These are phyloP conservation scores for Caenorhabditis inopinata DNA, from an alignment of 1,140 invertebrate species.

Conservation along the genomic window DNA sequence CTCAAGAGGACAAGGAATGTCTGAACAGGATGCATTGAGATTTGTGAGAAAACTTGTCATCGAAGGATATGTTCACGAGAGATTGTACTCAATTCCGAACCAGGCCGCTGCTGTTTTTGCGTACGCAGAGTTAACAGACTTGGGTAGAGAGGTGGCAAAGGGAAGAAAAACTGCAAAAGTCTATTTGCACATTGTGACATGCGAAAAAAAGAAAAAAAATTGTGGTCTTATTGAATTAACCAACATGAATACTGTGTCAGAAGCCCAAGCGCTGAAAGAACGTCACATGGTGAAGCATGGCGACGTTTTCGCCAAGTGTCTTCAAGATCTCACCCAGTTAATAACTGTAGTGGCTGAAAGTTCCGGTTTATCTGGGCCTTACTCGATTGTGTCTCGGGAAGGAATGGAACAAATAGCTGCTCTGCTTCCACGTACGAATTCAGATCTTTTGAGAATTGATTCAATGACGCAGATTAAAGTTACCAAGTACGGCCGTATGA, in stretches of 20 bases:
- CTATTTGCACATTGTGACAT: slow-evolving; percentile 40
- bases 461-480: slow-evolving; percentile 53
- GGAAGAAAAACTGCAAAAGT: slow-evolving; percentile 39
- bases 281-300: slow-evolving; percentile 50
- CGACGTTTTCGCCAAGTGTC: slow-evolving; percentile 51
- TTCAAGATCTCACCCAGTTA: slow-evolving; percentile 41
- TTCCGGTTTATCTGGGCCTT: background rate
- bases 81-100: slow-evolving; percentile 36
- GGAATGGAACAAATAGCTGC: slow-evolving; percentile 56
- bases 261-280: slow-evolving; percentile 52
- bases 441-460: slow-evolving; percentile 53
- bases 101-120: slow-evolving; percentile 12
- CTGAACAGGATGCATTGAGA: slow-evolving; percentile 46
- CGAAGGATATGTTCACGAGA: slow-evolving; percentile 45
- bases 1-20: slow-evolving; percentile 35
- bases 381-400: slow-evolving; percentile 40
- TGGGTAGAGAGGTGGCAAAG: slow-evolving; percentile 28
- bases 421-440: slow-evolving; percentile 56
- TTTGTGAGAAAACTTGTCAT: slow-evolving; percentile 47
- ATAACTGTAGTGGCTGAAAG: background rate
- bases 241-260: slow-evolving; percentile 41
- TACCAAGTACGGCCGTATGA: slow-evolving; percentile 43
- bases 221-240: background rate
- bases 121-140: slow-evolving; percentile 48
- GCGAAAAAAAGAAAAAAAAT: slow-evolving; percentile 35